phyloP scores from a whole-genome alignment of 2,797 vertebrate genomes.

The Morelia viridis region DNA sequence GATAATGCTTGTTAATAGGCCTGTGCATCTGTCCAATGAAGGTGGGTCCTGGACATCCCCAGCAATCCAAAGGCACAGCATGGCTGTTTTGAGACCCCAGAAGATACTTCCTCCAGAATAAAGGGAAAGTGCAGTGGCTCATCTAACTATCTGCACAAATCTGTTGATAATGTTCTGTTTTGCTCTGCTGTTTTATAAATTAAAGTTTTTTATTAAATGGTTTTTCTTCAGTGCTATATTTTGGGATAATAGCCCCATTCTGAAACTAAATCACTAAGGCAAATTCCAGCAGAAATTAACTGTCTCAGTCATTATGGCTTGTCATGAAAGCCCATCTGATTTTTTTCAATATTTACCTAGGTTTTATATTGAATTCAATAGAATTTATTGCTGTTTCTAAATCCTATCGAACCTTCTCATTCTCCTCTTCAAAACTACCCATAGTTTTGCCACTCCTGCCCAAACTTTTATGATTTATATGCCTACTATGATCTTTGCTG shows the following conservation, averaged over 20 bases:
- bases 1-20: background rate
- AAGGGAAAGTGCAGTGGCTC: background rate
- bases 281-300: background rate
- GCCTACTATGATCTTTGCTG: background rate
- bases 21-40: background rate
- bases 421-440: background rate
- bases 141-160: background rate
- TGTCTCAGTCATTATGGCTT: background rate
- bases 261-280: background rate
- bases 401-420: background rate
- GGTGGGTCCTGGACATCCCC: background rate
- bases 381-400: background rate
- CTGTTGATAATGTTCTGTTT: background rate
- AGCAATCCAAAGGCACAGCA: background rate
- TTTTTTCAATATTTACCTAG: background rate
- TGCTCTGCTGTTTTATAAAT: conserved; percentile 7
- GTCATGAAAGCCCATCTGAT: background rate
- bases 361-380: background rate
- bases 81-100: background rate
- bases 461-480: background rate
- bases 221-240: background rate
- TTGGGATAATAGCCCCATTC: background rate
- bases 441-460: background rate
- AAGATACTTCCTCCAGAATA: background rate
- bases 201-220: background rate